Evolutionary conservation across 1,140 invertebrate genomes (phyloP), one percentile per base, ranked within the genome.

Genomic region (Camponotus floridanus): DNA sequence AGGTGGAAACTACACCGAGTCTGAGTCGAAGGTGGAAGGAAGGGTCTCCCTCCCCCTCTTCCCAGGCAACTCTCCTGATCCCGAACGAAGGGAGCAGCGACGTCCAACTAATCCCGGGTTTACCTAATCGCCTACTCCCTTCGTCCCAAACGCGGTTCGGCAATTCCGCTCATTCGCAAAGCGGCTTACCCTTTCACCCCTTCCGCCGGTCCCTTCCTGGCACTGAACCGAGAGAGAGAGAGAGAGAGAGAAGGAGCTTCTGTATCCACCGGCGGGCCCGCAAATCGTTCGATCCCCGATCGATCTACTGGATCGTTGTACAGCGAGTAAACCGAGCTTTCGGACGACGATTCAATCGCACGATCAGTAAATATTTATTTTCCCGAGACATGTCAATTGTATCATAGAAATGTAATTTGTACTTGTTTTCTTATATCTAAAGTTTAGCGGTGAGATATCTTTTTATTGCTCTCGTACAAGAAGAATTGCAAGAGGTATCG

Each of bases 41-140:
- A 51, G 48, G 48, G 48, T 5, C 33, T 55, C 59, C 31, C 55
- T 51, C 64, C 21, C 57, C 21, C 9, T 59, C 55, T 4, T 3
- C 15, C 9, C n/a, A 8, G 31, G 33, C 48, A 8, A 33, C 71
- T 74, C 71, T 67, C 81, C 81, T 84, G 64, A 74, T 91, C 91
- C 89, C 91, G 88, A 85, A 86, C 87, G 87, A 91, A 91, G 76
- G 92, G 91, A 89, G 89, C 73, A 91, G 76, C 87, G 90, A 88
- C 92, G 88, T 89, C 90, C 91, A 92, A 95, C 95, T 95, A 95
- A 95, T 95, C 95, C 94, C 71, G 92, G 94, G 94, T 94, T 95
- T 95, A 94, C 94, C 94, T 95, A 95, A 95, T 95, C 94, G 94
- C 92, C 92, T 92, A 88, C 92, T 91, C 90, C 78, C 89, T 87